Base-by-base conservation (phyloP, 2,888 invertebrate genomes). In the Athetis lepigone region DNA sequence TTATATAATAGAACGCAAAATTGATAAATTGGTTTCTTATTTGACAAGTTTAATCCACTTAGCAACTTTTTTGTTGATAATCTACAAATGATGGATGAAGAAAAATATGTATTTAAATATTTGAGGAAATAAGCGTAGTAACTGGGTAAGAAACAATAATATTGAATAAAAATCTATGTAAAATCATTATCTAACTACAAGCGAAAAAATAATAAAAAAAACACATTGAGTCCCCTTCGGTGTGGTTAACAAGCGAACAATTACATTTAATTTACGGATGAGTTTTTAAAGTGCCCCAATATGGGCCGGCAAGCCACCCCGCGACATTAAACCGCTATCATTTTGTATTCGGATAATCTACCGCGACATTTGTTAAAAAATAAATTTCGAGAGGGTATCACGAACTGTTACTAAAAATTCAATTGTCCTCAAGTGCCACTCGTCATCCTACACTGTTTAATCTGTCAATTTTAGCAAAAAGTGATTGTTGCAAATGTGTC, bases 291-390 rank as follows among this genome's bases (percentile, higher is more conserved):
- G 92, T 91, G 89, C 84, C 84, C 90, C 92, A 91, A 90, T 91
- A 90, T 90, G 91, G 90, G 86, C 77, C 27, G 27, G 68, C 68
- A 43, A 67, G 77, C 83, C 85, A 77, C 85, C 87, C 88, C 81
- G 77, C 81, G 63, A 78, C 72, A 86, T 88, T 83, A 87, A 85
- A 83, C 86, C 85, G 84, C 87, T 85, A 87, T 87, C 85, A 85
- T 84, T 86, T 79, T 75, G 64, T 78, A 79, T 67, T 62, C 63
- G 49, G 80, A 84, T 90, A 91, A 93, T 90, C 85, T 79, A 86
- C 90, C 90, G 89, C 90, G 93, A 94, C 94, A 94, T 94, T 94
- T 94, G 94, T 92, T 94, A 92, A 93, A 93, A 94, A 94, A 90
- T 89, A 88, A 83, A 87, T 87, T 87, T 85, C 71, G 80, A 90